phyloP scores from a whole-genome alignment of 1,140 invertebrate species.

The Drosophila nannoptera region DNA sequence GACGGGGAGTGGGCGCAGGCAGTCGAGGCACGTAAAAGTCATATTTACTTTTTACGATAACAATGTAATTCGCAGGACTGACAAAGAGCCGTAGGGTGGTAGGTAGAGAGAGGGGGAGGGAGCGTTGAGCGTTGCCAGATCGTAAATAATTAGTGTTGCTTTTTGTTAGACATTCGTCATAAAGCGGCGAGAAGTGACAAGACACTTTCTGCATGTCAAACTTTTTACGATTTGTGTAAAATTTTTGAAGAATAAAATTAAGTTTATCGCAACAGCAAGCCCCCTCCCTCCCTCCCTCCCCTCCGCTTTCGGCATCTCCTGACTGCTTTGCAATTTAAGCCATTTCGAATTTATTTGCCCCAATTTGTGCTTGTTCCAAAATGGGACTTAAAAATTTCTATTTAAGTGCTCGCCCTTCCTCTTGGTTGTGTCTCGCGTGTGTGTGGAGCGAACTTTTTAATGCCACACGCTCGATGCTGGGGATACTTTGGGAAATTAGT shows the following conservation, averaged over 20 bases:
- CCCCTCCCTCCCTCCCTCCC: too few relatives aligned
- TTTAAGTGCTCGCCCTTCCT: constrained; percentile 4
- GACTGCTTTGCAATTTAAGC: not conserved
- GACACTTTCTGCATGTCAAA: constrained; percentile 17
- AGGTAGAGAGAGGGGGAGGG: not conserved
- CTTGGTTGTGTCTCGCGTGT: not conserved
- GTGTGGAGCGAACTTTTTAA: constrained; percentile 34
- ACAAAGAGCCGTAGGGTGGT: not conserved
- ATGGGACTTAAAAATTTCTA: constrained; percentile 16
- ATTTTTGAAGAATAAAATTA: constrained; percentile 48
- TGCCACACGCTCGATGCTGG: constrained; percentile 6
- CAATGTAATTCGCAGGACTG: constrained; percentile 43
- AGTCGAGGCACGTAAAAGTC: constrained; percentile 47
- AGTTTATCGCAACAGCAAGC: constrained; percentile 23
- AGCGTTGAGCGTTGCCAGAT: not conserved
- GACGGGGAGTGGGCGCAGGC: too few relatives aligned
- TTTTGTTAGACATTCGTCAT: constrained; percentile 27
- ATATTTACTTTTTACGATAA: constrained; percentile 63
- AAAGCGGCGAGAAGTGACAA: constrained; percentile 23
- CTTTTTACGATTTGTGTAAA: constrained; percentile 46
- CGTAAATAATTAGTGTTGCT: constrained; percentile 70
- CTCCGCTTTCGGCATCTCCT: too few relatives aligned
- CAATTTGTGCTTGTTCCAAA: constrained; percentile 18
- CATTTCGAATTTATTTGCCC: constrained; percentile 21
- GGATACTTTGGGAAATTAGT: constrained; percentile 35